Evolutionary conservation across 2,113 vertebrate genomes (phyloP), one percentile per base, ranked within the genome.

Genomic region (Spea bombifrons): DNA sequence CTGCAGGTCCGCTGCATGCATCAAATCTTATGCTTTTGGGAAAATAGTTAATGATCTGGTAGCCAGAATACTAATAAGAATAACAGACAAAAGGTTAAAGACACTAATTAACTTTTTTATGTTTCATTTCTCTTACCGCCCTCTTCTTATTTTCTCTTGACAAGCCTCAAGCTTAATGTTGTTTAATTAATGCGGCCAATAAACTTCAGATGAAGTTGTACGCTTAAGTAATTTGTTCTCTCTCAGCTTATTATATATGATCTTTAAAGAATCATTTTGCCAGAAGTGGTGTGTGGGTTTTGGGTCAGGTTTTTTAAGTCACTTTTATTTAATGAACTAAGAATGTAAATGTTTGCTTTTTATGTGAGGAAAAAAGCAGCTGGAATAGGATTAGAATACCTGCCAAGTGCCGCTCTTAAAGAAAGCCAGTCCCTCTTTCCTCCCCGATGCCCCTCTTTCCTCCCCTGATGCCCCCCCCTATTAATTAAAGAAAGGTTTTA

Each of bases 21-120:
- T 13, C 8, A 8, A 13, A 59, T 30, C 30, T 30, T 30, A 30
- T 3, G 9, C 70, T 43, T 9, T 5, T 47, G 59, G 45, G 46
- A 75, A 17, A 4, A 46, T 13, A 47, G 43, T 7, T 75, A 75
- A 75, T 65, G 73, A 75, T 45, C 73, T 4, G 50, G 49, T 16
- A 48, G 12, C 16, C 8, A 12, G 57, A 74, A 50, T 65, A 9
- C 47, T 64, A 75, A 64, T 49, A 16, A 75, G 73, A 15, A 0
- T 10, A 64, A 63, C 15, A 30, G 8, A 52, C 46, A 17, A 10
- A 3, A 47, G 73, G 72, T 47, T 48, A 65, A 64, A 47, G 46
- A 15, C 47, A 48, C 45, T 75, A 64, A 61, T 50, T 13, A 49
- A 73, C 72, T 61, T 44, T 30, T 12, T 65, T 49, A 64, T 43